phyloP scores from a whole-genome alignment of 2,797 vertebrate species.

The Sorex maritimensis region DNA sequence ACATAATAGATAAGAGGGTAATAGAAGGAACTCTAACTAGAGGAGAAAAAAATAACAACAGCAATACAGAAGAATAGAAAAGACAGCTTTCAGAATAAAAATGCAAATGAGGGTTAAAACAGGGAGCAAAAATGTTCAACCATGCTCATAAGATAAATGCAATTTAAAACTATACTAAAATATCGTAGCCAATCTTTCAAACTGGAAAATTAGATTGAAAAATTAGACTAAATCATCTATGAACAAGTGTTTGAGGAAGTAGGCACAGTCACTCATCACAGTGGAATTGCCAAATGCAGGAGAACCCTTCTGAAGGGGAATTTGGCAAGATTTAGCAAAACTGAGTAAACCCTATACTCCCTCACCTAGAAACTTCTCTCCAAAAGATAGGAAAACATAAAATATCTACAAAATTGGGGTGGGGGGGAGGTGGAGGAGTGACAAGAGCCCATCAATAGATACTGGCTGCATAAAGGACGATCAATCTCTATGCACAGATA shows the following conservation, averaged over 20 bases:
- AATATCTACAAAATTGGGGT: not conserved
- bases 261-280: not conserved
- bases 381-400: slow-evolving; percentile 10
- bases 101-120: not conserved
- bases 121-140: not conserved
- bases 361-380: slow-evolving; percentile 10
- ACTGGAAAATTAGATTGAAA: not conserved
- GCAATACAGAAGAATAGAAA: not conserved
- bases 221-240: not conserved
- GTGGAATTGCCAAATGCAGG: not conserved
- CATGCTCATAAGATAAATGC: not conserved
- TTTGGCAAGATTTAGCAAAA: not conserved
- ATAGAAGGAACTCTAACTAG: not conserved
- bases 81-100: not conserved
- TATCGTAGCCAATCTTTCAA: not conserved
- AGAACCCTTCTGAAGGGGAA: not conserved
- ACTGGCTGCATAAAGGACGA: not conserved
- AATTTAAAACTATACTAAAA: not conserved
- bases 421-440: too few species aligned
- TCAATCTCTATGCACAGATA: not conserved
- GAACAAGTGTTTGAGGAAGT: not conserved
- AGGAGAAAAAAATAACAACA: not conserved
- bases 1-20: not conserved
- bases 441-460: not conserved
- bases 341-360: not conserved